Conservation (phyloP, 2,888 invertebrate species). For the Zhuqinia jingwanae region DNA sequence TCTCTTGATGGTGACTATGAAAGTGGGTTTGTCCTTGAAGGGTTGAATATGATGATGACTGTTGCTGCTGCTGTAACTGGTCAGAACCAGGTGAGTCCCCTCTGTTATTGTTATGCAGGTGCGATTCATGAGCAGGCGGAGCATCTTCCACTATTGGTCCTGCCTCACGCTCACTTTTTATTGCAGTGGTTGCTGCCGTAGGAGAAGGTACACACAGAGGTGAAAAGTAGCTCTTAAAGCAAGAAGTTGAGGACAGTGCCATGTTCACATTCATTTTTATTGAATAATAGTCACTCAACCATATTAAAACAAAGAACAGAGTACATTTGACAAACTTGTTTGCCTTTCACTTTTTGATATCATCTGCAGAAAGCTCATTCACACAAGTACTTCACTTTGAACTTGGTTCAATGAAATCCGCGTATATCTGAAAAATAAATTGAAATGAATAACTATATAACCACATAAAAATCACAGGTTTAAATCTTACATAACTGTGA, state of each 20-base stretch:
- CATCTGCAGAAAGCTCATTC: not conserved
- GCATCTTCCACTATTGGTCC: conserved; percentile 55
- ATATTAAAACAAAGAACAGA: too few species aligned
- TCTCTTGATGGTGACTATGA: conserved; percentile 2
- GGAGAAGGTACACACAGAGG: not conserved
- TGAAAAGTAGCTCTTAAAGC: conserved; percentile 18
- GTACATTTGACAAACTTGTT: too few species aligned
- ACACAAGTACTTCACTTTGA: not conserved
- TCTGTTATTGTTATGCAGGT: conserved; percentile 27
- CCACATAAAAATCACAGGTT: too few species aligned
- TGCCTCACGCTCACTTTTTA: conserved; percentile 31
- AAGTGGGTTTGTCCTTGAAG: conserved; percentile 23
- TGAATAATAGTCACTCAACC: not conserved
- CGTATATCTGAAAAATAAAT: not conserved
- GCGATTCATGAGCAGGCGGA: conserved; percentile 61
- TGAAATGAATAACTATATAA: not conserved
- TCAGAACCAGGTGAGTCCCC: conserved; percentile 26
- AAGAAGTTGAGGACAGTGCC: not conserved
- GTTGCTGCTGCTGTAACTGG: conserved; percentile 42
- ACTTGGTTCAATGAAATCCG: not conserved
- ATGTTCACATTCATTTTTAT: not conserved
- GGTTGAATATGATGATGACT: not conserved
- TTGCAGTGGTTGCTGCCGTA: not conserved
- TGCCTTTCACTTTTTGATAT: too few species aligned
- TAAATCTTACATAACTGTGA: too few species aligned